Conservation (phyloP, 37 sponge, comb jelly and placozoan genomes). For the Cliona cf. orientalis region DNA sequence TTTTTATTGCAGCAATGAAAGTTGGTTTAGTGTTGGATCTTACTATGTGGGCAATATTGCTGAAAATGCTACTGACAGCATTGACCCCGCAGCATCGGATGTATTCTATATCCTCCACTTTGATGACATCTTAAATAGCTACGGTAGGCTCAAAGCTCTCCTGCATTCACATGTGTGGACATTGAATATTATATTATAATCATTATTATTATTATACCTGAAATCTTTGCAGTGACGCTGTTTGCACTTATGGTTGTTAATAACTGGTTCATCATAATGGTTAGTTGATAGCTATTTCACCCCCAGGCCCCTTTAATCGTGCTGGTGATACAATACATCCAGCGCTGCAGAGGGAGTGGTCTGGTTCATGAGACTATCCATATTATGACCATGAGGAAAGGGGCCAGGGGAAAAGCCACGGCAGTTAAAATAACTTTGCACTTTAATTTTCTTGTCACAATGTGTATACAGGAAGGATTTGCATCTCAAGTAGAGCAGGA, state of each 20-base stretch:
- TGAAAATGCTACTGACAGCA: not conserved
- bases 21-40: conserved; percentile 18
- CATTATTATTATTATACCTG: too few relatives aligned
- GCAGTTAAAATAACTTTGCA: too few relatives aligned
- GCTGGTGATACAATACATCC: too few relatives aligned
- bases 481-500: conserved; percentile 11
- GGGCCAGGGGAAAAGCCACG: too few relatives aligned
- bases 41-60: conserved; percentile 23
- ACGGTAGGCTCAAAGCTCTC: conserved; percentile 47
- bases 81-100: not conserved
- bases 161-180: too few relatives aligned
- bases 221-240: conserved; percentile 87
- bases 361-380: too few relatives aligned
- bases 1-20: conserved; percentile 25
- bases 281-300: conserved; percentile 17
- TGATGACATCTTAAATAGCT: conserved; percentile 65
- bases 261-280: conserved; percentile 87
- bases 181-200: too few relatives aligned
- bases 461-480: conserved; percentile 59
- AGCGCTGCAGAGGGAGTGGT: too few relatives aligned
- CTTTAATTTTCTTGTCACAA: not conserved
- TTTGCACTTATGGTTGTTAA: conserved; percentile 87
- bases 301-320: too few relatives aligned
- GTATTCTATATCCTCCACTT: conserved; percentile 75
- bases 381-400: too few relatives aligned